Conservation (phyloP, 2,113 vertebrate species). For the Triplophysa rosa region DNA sequence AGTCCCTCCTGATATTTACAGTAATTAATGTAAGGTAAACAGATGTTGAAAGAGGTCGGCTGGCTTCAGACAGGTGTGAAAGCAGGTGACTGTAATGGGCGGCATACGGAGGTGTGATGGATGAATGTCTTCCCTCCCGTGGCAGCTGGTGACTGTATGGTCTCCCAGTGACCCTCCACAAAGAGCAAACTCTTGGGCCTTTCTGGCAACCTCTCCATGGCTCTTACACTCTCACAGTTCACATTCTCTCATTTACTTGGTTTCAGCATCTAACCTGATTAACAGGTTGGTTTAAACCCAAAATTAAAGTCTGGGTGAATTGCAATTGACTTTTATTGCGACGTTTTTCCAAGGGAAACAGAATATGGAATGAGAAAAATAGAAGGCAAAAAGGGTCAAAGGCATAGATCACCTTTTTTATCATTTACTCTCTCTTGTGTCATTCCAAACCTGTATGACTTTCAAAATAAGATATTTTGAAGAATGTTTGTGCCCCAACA, state of each 20-base stretch:
- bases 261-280: neutral
- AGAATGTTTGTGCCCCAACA: too few species aligned
- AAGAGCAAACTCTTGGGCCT: constrained; percentile 34
- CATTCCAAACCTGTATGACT: too few species aligned
- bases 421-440: too few species aligned
- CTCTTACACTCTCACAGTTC: neutral
- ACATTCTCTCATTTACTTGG: constrained; percentile 1
- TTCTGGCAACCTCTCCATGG: neutral
- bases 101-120: constrained; percentile 76
- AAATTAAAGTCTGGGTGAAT: too few species aligned
- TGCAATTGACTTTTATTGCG: too few species aligned
- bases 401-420: too few species aligned
- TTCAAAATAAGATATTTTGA: too few species aligned
- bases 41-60: constrained; percentile 69
- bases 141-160: constrained; percentile 73
- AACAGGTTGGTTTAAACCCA: neutral
- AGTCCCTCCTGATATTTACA: constrained; percentile 41
- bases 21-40: constrained; percentile 70
- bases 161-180: constrained; percentile 52
- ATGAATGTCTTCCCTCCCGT: constrained; percentile 61
- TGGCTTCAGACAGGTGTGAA: constrained; percentile 60
- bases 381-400: too few species aligned
- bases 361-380: too few species aligned
- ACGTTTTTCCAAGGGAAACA: too few species aligned
- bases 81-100: constrained; percentile 74